These are phyloP conservation scores for Odontomyia ornata DNA, from an alignment of 2,888 invertebrate genomes.

Conservation along the genomic window DNA sequence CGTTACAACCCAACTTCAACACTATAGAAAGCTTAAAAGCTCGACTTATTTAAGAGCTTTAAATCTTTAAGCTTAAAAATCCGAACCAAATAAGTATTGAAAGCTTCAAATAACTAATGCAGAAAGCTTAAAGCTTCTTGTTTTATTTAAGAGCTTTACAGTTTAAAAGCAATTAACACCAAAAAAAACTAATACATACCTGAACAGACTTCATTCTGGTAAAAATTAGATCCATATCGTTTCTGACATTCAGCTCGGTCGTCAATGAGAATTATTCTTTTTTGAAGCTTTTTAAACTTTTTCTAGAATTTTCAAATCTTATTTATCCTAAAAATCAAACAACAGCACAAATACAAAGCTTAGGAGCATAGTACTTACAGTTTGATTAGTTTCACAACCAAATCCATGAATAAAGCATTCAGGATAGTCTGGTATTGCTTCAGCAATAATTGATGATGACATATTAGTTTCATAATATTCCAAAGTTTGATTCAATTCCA, in stretches of 20 bases:
- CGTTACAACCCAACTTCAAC: too few species aligned
- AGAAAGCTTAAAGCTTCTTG: too few species aligned
- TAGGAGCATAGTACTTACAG: neutral
- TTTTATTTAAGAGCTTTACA: too few species aligned
- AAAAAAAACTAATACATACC: neutral
- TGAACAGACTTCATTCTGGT: constrained; percentile 20
- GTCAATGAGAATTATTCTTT: neutral
- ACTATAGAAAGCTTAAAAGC: too few species aligned
- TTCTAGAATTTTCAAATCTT: neutral
- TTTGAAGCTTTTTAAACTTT: neutral
- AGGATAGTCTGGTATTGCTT: constrained; percentile 13
- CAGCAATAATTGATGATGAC: neutral
- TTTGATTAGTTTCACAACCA: neutral
- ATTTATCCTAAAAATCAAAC: neutral
- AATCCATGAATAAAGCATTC: constrained; percentile 4
- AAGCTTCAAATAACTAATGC: too few species aligned
- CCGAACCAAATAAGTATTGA: too few species aligned
- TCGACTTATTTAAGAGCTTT: too few species aligned
- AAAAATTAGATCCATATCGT: constrained; percentile 20
- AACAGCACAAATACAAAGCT: neutral
- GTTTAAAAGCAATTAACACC: too few species aligned
- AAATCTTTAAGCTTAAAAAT: too few species aligned
- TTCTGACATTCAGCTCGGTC: constrained; percentile 10
- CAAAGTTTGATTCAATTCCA: constrained; percentile 13
- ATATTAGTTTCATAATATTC: constrained; percentile 13